phyloP scores from a whole-genome alignment of 1,140 invertebrate genomes.

The Rhopalosiphum maidis region DNA sequence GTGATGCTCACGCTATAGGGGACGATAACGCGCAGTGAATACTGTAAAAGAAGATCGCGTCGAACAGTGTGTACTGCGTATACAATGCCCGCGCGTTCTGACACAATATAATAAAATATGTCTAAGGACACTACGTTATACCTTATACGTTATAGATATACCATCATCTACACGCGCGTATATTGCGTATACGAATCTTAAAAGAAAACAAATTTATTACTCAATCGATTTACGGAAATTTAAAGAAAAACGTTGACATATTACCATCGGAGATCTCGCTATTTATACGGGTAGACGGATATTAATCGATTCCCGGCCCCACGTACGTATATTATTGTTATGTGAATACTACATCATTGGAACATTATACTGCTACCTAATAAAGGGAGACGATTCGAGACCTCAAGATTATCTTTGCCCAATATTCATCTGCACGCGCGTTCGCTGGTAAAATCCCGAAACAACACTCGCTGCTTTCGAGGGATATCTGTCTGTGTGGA shows the following conservation, averaged over 20 bases:
- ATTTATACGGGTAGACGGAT: not conserved
- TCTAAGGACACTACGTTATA: too few relatives aligned
- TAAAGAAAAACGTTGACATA: constrained; percentile 12
- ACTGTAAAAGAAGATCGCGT: not conserved
- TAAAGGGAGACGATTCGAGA: not conserved
- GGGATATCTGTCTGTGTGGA: not conserved
- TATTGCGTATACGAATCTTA: not conserved
- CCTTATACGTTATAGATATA: not conserved
- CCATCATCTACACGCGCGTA: not conserved
- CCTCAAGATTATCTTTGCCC: not conserved
- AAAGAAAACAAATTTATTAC: constrained; percentile 12
- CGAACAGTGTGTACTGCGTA: not conserved
- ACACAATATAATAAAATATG: not conserved
- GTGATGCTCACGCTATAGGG: not conserved
- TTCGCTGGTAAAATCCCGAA: not conserved
- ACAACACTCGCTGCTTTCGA: not conserved
- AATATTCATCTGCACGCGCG: too few relatives aligned
- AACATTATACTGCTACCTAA: not conserved
- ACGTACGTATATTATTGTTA: not conserved
- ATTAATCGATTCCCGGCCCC: not conserved
- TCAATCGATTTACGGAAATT: not conserved
- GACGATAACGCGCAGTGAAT: not conserved
- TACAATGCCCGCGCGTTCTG: not conserved
- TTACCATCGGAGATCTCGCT: not conserved
- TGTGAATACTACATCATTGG: not conserved